Conservation (phyloP, 1,140 invertebrate species). For the Anastatus disparis region DNA sequence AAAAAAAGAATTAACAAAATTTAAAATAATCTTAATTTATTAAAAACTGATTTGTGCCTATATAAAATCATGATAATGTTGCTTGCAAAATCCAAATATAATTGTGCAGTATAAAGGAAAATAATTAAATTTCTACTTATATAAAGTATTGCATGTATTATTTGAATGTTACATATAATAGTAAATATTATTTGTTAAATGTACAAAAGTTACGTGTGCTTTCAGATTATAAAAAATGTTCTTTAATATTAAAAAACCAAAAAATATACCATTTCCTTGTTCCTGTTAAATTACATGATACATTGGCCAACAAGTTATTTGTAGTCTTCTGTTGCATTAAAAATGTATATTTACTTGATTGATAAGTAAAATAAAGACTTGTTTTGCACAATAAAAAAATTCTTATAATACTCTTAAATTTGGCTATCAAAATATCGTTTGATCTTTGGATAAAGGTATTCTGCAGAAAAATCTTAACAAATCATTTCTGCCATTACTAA, state of each 20-base stretch:
- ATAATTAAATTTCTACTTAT: conserved; percentile 28
- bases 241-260: conserved; percentile 27
- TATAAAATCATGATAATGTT: conserved; percentile 43
- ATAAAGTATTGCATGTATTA: conserved; percentile 38
- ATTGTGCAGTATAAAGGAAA: conserved; percentile 36
- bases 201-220: conserved; percentile 37
- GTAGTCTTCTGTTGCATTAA: conserved; percentile 33
- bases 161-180: conserved; percentile 39
- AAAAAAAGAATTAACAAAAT: conserved; percentile 11
- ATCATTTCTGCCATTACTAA: conserved; percentile 24
- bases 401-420: conserved; percentile 39
- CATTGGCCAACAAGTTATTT: conserved; percentile 22
- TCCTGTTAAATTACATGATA: conserved; percentile 20
- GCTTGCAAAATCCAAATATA: conserved; percentile 34
- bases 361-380: conserved; percentile 23
- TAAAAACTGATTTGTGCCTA: conserved; percentile 37
- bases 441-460: conserved; percentile 38
- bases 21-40: conserved; percentile 33
- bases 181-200: conserved; percentile 37
- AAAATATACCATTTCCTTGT: conserved; percentile 39
- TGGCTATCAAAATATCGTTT: conserved; percentile 40
- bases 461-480: conserved; percentile 24
- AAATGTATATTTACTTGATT: conserved; percentile 27
- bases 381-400: conserved; percentile 26
- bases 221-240: conserved; percentile 32